Conservation (phyloP, 2,888 invertebrate genomes). For the Drosophila fulvimacula region DNA sequence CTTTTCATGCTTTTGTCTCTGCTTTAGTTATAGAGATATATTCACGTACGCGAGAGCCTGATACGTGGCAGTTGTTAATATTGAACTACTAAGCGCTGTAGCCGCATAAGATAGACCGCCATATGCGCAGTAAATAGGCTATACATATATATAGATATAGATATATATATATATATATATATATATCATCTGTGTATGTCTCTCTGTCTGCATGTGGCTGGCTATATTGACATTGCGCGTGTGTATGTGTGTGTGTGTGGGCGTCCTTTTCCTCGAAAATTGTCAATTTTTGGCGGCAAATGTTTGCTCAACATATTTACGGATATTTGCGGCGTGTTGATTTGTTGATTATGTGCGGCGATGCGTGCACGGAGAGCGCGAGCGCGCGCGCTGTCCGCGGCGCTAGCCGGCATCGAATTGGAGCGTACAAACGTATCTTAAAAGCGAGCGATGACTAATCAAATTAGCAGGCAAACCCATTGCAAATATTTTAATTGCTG, state of each 20-base stretch:
- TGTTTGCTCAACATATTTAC: slow-evolving; percentile 51
- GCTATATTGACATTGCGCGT: slow-evolving; percentile 3
- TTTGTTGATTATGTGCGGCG: slow-evolving; percentile 46
- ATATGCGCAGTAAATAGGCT: neutral
- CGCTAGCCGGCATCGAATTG: slow-evolving; percentile 14
- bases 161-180: neutral
- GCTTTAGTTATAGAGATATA: too few species aligned
- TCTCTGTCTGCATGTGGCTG: neutral
- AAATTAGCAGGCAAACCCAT: slow-evolving; percentile 46
- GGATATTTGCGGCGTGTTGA: slow-evolving; percentile 49
- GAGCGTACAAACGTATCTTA: slow-evolving; percentile 24
- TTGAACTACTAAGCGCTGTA: slow-evolving; percentile 9
- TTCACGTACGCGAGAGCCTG: neutral
- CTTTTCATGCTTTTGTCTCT: neutral
- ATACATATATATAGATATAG: neutral
- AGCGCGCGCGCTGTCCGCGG: neutral
- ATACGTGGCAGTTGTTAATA: slow-evolving; percentile 1
- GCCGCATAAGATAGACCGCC: neutral
- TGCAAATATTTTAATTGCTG: slow-evolving; percentile 54
- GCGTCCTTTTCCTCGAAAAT: slow-evolving; percentile 27
- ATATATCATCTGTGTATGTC: neutral
- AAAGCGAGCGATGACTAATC: slow-evolving; percentile 38
- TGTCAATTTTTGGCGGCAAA: slow-evolving; percentile 55
- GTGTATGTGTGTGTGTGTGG: slow-evolving; percentile 2
- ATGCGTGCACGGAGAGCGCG: slow-evolving; percentile 26